These are phyloP conservation scores for Bungarus multicinctus DNA, from an alignment of 2,113 vertebrate species.

Conservation along the genomic window DNA sequence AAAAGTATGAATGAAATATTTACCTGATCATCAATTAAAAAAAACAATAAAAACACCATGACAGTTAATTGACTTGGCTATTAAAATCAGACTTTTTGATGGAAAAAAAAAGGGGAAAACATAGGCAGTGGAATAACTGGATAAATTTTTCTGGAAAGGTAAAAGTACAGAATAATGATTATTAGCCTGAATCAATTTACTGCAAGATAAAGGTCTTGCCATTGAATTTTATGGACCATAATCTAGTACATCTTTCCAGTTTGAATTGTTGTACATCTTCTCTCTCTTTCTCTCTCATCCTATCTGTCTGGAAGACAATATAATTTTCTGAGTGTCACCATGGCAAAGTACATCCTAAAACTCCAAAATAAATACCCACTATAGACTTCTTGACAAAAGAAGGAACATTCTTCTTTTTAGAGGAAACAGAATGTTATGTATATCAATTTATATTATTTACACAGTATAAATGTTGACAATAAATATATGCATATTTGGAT, in stretches of 20 bases:
- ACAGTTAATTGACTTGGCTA: background rate
- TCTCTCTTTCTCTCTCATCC: background rate
- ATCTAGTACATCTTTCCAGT: background rate
- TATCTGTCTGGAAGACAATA: background rate
- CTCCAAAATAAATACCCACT: background rate
- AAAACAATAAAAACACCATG: background rate
- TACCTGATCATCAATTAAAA: background rate
- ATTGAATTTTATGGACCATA: background rate
- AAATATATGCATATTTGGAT: background rate
- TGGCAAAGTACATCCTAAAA: background rate
- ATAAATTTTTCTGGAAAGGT: background rate
- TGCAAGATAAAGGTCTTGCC: background rate
- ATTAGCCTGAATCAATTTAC: background rate
- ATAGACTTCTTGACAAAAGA: background rate
- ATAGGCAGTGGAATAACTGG: background rate
- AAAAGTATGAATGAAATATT: background rate
- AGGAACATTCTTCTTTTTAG: background rate
- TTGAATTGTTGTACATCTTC: background rate
- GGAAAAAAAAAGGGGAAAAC: background rate
- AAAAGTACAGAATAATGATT: background rate
- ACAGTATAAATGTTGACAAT: background rate
- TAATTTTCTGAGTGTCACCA: background rate
- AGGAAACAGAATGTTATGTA: background rate
- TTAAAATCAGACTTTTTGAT: background rate
- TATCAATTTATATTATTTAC: background rate